phyloP scores from a whole-genome alignment of 2,888 invertebrate genomes.

The Limenitis camilla region DNA sequence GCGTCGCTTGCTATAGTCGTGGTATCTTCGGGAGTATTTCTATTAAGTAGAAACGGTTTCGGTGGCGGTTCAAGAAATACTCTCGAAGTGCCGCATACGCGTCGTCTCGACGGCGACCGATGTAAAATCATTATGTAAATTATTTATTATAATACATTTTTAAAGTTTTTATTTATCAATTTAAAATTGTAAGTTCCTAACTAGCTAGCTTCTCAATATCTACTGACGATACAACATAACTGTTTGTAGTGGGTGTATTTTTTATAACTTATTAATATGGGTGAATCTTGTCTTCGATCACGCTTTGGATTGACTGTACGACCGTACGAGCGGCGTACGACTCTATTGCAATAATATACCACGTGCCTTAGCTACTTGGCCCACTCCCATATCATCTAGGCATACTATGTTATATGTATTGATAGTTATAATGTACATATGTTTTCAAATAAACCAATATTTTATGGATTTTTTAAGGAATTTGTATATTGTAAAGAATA shows the following conservation, averaged over 20 bases:
- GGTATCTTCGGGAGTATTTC: conserved; percentile 64
- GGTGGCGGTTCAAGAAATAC: conserved; percentile 51
- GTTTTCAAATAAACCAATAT: conserved; percentile 72
- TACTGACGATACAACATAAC: conserved; percentile 46
- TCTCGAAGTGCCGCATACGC: conserved; percentile 49
- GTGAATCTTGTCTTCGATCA: too few relatives aligned
- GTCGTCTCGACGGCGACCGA: conserved; percentile 50
- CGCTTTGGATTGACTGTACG: too few relatives aligned
- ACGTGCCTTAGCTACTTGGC: conserved; percentile 70
- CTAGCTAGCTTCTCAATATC: conserved; percentile 60
- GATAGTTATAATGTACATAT: conserved; percentile 71
- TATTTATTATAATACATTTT: conserved; percentile 64
- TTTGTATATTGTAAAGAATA: conserved; percentile 76
- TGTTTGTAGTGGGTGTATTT: conserved; percentile 43
- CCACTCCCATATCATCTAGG: conserved; percentile 69
- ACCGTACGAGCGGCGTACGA: conserved; percentile 15
- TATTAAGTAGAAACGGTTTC: conserved; percentile 31
- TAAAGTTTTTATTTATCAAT: conserved; percentile 58
- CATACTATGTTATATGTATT: conserved; percentile 64
- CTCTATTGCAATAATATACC: conserved; percentile 42
- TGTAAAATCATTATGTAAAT: conserved; percentile 63
- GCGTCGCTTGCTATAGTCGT: conserved; percentile 43
- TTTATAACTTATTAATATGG: conserved; percentile 42
- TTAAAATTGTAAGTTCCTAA: conserved; percentile 72
- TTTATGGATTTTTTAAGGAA: conserved; percentile 73